phyloP scores from a whole-genome alignment of 2,797 vertebrate genomes.

The Percopsis omiscomaycus region DNA sequence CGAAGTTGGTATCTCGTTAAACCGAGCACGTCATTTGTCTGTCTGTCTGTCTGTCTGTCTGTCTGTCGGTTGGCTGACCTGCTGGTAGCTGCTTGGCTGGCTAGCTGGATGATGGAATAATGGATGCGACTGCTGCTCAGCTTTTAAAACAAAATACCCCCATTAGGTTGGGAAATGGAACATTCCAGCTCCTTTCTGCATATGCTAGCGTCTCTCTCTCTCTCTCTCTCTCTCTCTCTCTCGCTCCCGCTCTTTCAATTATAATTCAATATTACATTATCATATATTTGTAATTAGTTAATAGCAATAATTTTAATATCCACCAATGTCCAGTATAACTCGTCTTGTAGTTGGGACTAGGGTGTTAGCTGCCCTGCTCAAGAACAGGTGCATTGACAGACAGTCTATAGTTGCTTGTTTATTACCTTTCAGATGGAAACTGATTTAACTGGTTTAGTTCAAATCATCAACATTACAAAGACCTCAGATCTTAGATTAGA shows the following conservation, averaged over 20 bases:
- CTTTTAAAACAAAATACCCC: slow-evolving; percentile 8
- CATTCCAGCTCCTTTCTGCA: slow-evolving; percentile 68
- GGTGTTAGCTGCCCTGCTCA: too few species aligned
- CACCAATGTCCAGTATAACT: too few species aligned
- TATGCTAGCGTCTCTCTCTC: not conserved
- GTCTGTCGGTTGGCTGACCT: not conserved
- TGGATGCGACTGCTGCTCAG: not conserved
- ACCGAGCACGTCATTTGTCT: not conserved
- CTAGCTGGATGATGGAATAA: not conserved
- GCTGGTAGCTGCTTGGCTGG: not conserved
- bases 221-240: not conserved
- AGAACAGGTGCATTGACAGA: too few species aligned
- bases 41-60: slow-evolving; percentile 1
- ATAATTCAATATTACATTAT: too few species aligned
- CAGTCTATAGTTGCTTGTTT: too few species aligned
- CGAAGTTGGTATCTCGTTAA: not conserved
- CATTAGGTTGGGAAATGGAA: slow-evolving; percentile 52
- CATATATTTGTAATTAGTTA: too few species aligned
- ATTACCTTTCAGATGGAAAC: too few species aligned
- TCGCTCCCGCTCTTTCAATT: not conserved
- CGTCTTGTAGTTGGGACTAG: too few species aligned
- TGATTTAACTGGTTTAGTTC: too few species aligned
- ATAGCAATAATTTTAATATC: too few species aligned
- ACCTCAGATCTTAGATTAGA: too few species aligned
- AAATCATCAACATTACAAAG: too few species aligned